Base-by-base conservation (phyloP, 2,888 invertebrate species). In the Horisme vitalbata region DNA sequence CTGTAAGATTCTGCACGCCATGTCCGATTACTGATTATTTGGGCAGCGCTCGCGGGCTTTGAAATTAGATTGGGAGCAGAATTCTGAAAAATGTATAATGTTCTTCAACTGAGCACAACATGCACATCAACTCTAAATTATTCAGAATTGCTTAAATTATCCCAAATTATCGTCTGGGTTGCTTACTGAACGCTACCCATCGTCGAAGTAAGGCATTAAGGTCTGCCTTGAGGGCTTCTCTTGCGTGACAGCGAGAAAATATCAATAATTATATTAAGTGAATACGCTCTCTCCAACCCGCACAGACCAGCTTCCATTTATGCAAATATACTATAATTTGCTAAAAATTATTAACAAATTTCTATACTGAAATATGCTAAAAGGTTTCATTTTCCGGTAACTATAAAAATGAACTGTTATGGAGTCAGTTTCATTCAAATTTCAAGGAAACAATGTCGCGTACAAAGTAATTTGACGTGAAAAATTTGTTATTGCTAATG, bases 61-160 rank as follows among this genome's bases (percentile, higher is more conserved):
- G 6, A 31, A 58, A 62, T 62, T 55, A 55, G 48, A 52, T 52
- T 43, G 30, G 47, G 33, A 54, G 53, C 44, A 48, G 26, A 60
- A 59, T 75, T 79, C 72, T 72, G 63, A 65, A 83, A 79, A 77
- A 67, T 65, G 65, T 45, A 76, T 78, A 77, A 79, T 76, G 69
- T 74, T 61, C 55, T 65, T 63, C 66, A 73, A 66, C 63, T 67
- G 75, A 71, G 61, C 75, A 69, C 52, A 83, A 85, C 83, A 85
- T 86, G 84, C 81, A 76, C 78, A 80, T 83, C 65, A 63, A 68
- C 65, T 63, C 71, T 57, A 83, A 84, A 85, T 84, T 84, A 75
- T 78, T 75, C 73, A 59, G 71, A 86, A 87, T 86, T 86, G 83
- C 75, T 75, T 68, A 83, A 89, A 88, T 88, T 85, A 81, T 77